These are phyloP conservation scores for Erebia epiphron DNA, from an alignment of 2,888 invertebrate species.

Conservation along the genomic window DNA sequence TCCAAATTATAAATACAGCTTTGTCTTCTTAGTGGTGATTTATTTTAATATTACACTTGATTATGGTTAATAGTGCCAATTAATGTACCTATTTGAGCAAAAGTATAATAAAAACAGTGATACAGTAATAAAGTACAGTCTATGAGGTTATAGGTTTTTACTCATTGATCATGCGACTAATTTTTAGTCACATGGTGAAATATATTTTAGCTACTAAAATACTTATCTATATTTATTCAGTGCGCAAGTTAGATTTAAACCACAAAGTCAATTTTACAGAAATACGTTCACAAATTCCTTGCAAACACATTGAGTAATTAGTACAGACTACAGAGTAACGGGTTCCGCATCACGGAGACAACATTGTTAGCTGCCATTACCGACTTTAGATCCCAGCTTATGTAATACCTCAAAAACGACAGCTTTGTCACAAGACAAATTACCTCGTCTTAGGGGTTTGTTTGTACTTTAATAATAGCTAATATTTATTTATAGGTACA, in stretches of 20 bases:
- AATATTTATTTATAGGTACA: conserved; percentile 7
- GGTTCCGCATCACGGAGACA: conserved; percentile 11
- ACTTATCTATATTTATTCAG: background rate
- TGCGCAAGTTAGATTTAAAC: no score
- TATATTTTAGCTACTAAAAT: background rate
- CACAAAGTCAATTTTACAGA: no score
- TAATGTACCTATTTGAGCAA: no score
- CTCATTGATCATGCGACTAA: no score
- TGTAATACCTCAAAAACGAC: conserved; percentile 35
- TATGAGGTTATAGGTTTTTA: no score
- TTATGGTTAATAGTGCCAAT: no score
- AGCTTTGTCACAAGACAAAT: conserved; percentile 57
- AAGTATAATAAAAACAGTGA: no score
- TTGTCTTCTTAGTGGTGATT: no score
- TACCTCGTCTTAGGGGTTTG: conserved; percentile 59
- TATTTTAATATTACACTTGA: no score
- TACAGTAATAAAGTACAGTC: no score
- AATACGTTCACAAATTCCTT: conserved; percentile 3
- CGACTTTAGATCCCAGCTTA: conserved; percentile 15
- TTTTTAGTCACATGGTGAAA: no score
- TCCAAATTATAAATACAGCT: no score
- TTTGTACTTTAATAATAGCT: conserved; percentile 14
- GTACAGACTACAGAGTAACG: conserved; percentile 7
- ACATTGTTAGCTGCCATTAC: conserved; percentile 17
- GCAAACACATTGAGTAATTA: conserved; percentile 14